phyloP scores from a whole-genome alignment of 2,888 invertebrate species.

The Aradus depressus region DNA sequence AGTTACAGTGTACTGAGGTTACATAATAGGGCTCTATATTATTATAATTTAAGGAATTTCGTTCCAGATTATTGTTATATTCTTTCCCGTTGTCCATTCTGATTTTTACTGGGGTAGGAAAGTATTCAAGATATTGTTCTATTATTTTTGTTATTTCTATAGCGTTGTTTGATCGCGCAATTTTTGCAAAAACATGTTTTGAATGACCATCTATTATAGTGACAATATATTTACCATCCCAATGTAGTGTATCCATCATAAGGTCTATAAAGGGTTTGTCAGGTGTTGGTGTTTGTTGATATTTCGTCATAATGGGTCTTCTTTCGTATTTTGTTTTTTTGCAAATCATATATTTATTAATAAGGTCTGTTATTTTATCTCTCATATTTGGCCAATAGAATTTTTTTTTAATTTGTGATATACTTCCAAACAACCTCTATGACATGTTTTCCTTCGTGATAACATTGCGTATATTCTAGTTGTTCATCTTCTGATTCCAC shows the following conservation, averaged over 20 bases:
- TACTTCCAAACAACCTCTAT: conserved; percentile 12
- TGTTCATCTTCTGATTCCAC: neutral
- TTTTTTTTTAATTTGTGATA: conserved; percentile 10
- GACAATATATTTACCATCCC: no score
- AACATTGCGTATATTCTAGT: neutral
- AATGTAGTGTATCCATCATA: no score
- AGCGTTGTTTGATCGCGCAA: conserved; percentile 3
- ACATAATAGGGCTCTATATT: conserved; percentile 6
- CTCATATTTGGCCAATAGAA: conserved; percentile 16
- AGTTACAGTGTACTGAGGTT: neutral
- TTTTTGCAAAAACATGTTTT: no score
- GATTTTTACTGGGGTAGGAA: conserved; percentile 10
- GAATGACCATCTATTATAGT: no score
- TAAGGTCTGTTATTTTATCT: neutral
- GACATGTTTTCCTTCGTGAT: neutral
- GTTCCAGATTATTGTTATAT: conserved; percentile 6
- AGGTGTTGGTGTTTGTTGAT: no score
- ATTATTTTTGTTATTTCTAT: conserved; percentile 13
- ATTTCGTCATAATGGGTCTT: conserved; percentile 7
- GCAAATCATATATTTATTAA: conserved; percentile 11
- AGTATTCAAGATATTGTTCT: conserved; percentile 3
- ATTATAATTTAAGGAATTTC: conserved; percentile 9
- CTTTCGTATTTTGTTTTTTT: conserved; percentile 6
- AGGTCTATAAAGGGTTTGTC: no score
- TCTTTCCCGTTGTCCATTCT: conserved; percentile 10